Evolutionary conservation across 2,797 vertebrate species (phyloP), one percentile per base, ranked within the genome.

Genomic region (Muscicapa comitata): DNA sequence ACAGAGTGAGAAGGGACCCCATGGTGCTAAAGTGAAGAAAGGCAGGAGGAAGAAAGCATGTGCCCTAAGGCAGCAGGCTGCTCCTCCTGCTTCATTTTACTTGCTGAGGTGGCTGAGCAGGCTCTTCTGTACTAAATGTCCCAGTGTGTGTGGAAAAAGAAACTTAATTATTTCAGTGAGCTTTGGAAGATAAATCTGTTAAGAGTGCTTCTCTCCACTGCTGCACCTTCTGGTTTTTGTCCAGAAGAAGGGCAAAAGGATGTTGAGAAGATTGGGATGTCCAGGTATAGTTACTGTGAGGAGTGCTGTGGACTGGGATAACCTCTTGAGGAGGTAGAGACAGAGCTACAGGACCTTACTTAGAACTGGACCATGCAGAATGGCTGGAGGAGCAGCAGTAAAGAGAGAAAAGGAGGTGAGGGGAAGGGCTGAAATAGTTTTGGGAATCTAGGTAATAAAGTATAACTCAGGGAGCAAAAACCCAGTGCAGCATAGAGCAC

Each of bases 401-500:
- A 81, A 88, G 47, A 57, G 57, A 31, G 35, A 19, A 63, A 37
- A 72, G 17, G 9, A 76, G 31, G 13, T 19, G 25, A 72, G 79
- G 37, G 31, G 15, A 71, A 61, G 65, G 13, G 9, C 4, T 65
- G n/a, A 61, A 68, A 51, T 57, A 5, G 1, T 48, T 81, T 84
- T 55, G 71, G 24, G 13, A 66, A 14, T 67, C 20, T 24, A 31
- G 10, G 17, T 68, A 78, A 54, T 67, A 38, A 58, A 48, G 17
- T 28, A 35, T 58, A 82, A 57, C 17, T 38, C 10, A 3, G 8
- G 17, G 25, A 2, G 2, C 6, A 5, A 12, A 19, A 16, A 3
- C 18, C 3, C 19, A 7, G 17, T 42, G 35, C 54, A 71, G 2
- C 7, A 0, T 19, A 17, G 40, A 80, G 13, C 31, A 29, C 4